Percentiles rank a stretch among this genome's conserved stretches.
Evolutionary conservation across 2,888 invertebrate species (phyloP).

Genomic region (Lasioglossum oenotherae): DNA sequence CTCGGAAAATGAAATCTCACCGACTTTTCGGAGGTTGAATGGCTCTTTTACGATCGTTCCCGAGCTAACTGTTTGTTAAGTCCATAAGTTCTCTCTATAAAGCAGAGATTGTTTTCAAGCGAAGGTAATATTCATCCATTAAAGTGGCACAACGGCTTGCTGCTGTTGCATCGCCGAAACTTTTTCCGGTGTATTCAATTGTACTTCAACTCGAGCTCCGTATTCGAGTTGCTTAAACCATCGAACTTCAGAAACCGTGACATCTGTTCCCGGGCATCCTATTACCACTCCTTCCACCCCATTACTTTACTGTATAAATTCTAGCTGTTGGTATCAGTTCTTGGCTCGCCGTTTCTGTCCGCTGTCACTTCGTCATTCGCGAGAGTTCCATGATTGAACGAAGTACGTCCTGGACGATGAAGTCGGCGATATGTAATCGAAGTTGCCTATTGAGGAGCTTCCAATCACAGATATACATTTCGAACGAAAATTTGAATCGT

Average conservation of each 20-base stretch:
- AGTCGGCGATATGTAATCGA: neutral
- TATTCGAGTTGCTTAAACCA: slow-evolving; percentile 18
- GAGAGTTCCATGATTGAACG: slow-evolving; percentile 3
- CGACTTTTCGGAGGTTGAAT: neutral
- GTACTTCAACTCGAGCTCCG: neutral
- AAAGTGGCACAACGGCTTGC: neutral
- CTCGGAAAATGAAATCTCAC: neutral
- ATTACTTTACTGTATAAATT: slow-evolving; percentile 8
- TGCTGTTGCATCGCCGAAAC: neutral
- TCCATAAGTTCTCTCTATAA: neutral
- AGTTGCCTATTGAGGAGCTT: neutral
- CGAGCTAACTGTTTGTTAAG: neutral
- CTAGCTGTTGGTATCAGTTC: slow-evolving; percentile 7
- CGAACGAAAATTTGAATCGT: neutral
- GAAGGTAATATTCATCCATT: neutral
- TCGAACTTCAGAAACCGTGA: slow-evolving; percentile 21
- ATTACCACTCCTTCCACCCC: neutral
- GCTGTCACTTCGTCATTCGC: neutral
- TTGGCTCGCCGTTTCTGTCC: neutral
- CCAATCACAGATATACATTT: neutral
- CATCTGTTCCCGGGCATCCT: slow-evolving; percentile 14
- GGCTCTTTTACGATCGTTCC: neutral
- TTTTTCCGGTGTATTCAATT: slow-evolving; percentile 8
- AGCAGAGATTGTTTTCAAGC: neutral
- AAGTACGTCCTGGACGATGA: neutral